Evolutionary conservation across 2,113 vertebrate genomes (phyloP).

Genomic region (Vidua macroura): DNA sequence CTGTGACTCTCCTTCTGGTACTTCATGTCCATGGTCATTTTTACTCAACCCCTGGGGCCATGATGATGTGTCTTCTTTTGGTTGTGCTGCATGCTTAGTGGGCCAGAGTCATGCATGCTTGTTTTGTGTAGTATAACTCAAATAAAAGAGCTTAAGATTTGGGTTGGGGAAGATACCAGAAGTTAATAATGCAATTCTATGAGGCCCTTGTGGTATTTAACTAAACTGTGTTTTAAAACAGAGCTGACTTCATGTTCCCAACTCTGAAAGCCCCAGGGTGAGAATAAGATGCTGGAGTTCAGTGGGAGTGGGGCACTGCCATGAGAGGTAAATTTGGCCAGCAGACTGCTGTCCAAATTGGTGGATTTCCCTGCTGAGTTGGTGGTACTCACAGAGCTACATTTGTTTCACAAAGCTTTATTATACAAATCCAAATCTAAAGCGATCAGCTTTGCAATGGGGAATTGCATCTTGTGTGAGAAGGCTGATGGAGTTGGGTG

Average conservation of each 20-base stretch:
- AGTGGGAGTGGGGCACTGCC: background rate
- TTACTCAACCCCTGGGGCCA: background rate
- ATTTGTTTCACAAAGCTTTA: background rate
- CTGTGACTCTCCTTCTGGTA: background rate
- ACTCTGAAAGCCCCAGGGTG: background rate
- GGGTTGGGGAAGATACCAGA: background rate
- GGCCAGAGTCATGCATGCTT: background rate
- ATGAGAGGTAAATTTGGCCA: background rate
- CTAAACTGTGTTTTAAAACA: background rate
- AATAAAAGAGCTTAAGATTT: background rate
- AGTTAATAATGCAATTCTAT: background rate
- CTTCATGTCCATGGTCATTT: background rate
- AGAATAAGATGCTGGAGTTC: background rate
- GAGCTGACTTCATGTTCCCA: background rate
- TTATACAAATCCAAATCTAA: background rate
- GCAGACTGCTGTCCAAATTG: background rate
- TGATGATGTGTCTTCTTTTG: background rate
- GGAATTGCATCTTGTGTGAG: background rate
- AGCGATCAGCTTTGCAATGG: background rate
- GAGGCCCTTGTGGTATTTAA: background rate
- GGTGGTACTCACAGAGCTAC: background rate
- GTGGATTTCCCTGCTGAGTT: background rate
- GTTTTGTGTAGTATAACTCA: background rate
- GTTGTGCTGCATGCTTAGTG: background rate
- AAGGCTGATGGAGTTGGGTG: background rate